Base-by-base conservation (phyloP, 1,140 invertebrate genomes). In the Aphidius gifuensis region DNA sequence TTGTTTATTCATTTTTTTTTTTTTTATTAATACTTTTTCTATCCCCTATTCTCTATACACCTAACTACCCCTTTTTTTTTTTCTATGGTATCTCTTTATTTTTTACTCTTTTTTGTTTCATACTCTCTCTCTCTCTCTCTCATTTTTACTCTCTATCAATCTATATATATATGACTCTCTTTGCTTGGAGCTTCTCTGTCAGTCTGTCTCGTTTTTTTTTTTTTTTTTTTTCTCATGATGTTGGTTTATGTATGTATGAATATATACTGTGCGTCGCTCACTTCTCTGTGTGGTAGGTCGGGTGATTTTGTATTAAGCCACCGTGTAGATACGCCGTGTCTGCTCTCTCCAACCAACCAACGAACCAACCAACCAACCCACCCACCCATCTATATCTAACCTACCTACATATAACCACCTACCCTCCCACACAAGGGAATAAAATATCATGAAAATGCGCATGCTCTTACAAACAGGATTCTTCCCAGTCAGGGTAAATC, bases 401-500 rank as follows among this genome's bases (percentile, higher is more conserved):
- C 16, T 16, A 16, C 16, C 16, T 16, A 16, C 16, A 16, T 16
- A 16, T 16, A 16, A 39, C 58, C 59, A 48, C 46, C 56, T 9
- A 39, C 23, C 16, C 44, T 40, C 9, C 21, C 23, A 46, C 49
- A 67, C 57, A 40, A 64, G 47, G 67, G 66, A 62, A 57, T 66
- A 49, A 56, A 63, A 16, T 16, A 16, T 16, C 16, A 60, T 9
- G 53, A 46, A 48, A 71, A 62, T 70, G 79, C 79, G 79, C 78
- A 81, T 81, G 78, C 79, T 79, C 78, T 63, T 58, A 74, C 68
- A 60, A 64, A 66, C 65, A 69, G 71, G 71, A 79, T 75, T 76
- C 74, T 71, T 75, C 74, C 75, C 77, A 81, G 79, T 81, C 74
- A 73, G 74, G 75, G 73, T 75, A 76, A 80, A 76, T 80, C 79